These are phyloP conservation scores for Melanchra persicariae DNA, from an alignment of 2,888 invertebrate genomes.

Conservation along the genomic window DNA sequence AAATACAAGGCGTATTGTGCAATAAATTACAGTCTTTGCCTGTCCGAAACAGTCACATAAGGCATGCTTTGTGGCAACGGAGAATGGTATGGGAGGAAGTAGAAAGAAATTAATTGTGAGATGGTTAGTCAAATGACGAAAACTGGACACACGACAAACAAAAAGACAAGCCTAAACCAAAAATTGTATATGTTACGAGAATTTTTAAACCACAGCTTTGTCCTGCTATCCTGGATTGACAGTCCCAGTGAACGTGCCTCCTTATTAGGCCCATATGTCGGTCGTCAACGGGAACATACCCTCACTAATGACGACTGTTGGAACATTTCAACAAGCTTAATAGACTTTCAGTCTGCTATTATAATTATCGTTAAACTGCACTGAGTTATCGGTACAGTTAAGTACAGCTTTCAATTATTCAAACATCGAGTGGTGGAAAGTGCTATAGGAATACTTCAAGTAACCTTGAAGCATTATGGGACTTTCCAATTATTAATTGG, in stretches of 20 bases:
- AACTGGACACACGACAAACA: background rate
- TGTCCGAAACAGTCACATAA: conserved; percentile 43
- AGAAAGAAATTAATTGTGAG: conserved; percentile 37
- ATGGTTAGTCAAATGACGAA: background rate
- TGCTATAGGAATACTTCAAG: background rate
- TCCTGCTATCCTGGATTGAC: background rate
- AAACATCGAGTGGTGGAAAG: conserved; percentile 13
- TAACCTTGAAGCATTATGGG: background rate
- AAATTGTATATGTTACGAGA: conserved; percentile 1
- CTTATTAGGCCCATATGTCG: conserved; percentile 8
- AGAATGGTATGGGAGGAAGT: conserved; percentile 1
- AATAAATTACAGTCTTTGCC: conserved; percentile 24
- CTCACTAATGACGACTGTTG: conserved; percentile 16
- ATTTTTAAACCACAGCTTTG: background rate
- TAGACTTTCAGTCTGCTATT: conserved; percentile 49
- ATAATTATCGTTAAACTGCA: conserved; percentile 43
- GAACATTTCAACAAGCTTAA: conserved; percentile 25
- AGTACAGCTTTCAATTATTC: conserved; percentile 21
- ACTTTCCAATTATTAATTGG: background rate
- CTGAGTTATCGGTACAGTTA: conserved; percentile 7
- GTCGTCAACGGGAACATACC: conserved; percentile 2
- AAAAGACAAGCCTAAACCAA: background rate
- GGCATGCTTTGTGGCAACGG: conserved; percentile 17
- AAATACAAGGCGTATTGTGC: conserved; percentile 39
- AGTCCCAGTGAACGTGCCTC: background rate